Evolutionary conservation across 2,888 invertebrate species (phyloP).

Genomic region (Lydus trimaculatus): DNA sequence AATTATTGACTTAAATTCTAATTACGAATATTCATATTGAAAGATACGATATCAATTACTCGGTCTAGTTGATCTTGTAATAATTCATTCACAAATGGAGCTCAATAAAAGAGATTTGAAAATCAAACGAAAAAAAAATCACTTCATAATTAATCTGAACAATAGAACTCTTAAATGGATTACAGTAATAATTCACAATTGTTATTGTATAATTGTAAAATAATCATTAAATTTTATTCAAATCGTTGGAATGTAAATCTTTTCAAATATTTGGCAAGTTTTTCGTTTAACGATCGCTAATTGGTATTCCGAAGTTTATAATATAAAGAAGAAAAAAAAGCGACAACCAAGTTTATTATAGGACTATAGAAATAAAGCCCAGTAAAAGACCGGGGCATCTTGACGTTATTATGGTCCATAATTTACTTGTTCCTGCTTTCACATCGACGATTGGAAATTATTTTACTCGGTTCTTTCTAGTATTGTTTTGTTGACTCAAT

Average conservation of each 20-base stretch:
- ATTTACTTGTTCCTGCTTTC: background rate
- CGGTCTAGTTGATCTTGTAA: background rate
- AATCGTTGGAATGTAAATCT: background rate
- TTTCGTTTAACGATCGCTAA: background rate
- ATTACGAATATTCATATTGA: background rate
- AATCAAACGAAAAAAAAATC: background rate
- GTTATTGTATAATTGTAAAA: background rate
- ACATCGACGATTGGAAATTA: background rate
- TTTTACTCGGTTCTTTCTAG: background rate
- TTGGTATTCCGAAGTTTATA: background rate
- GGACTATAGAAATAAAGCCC: background rate
- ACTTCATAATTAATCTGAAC: background rate
- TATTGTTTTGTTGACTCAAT: background rate
- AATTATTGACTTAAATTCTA: background rate
- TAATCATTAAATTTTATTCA: background rate
- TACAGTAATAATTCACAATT: too few species aligned
- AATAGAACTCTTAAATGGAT: too few species aligned
- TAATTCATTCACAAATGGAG: background rate
- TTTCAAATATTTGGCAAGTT: background rate
- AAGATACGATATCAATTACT: background rate
- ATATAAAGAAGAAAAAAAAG: background rate
- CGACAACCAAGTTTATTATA: background rate
- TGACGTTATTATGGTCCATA: constrained; percentile 8
- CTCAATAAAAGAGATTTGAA: background rate
- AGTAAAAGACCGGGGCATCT: background rate